Evolutionary conservation across 2,888 invertebrate genomes (phyloP).

Genomic region (Cryptophagus acutangulus): DNA sequence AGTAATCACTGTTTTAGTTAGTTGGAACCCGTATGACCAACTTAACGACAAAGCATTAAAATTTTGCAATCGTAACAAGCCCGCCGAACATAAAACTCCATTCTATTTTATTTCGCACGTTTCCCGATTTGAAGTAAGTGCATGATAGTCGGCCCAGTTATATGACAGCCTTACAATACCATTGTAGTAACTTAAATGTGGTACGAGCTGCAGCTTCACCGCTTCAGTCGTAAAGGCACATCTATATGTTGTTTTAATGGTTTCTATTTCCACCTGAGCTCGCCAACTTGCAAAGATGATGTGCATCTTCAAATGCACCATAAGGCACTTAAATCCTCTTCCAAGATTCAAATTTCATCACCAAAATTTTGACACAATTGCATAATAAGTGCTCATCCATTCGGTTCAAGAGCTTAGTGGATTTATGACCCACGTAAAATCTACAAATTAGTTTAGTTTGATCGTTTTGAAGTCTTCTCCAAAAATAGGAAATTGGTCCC

Average conservation of each 20-base stretch:
- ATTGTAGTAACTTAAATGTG: conserved; percentile 4
- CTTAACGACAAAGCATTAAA: conserved; percentile 41
- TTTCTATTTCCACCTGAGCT: conserved; percentile 41
- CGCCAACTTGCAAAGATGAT: too few species aligned
- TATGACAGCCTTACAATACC: not conserved
- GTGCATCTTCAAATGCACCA: too few species aligned
- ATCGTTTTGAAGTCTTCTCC: too few species aligned
- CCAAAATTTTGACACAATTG: too few species aligned
- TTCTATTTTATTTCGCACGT: conserved; percentile 34
- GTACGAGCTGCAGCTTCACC: conserved; percentile 17
- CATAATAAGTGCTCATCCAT: too few species aligned
- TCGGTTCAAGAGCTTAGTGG: too few species aligned
- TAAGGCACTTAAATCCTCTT: too few species aligned
- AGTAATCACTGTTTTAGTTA: conserved; percentile 41
- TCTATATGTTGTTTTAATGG: conserved; percentile 42
- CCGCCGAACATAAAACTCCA: conserved; percentile 36
- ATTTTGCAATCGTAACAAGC: conserved; percentile 41
- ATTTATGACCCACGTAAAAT: too few species aligned
- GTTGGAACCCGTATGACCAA: conserved; percentile 32
- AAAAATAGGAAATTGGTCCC: too few species aligned
- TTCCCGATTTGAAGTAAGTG: conserved; percentile 24
- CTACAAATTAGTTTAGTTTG: too few species aligned
- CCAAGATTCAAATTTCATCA: too few species aligned
- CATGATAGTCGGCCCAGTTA: not conserved
- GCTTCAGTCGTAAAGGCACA: conserved; percentile 39